phyloP scores from a whole-genome alignment of 2,113 vertebrate genomes.

The Hystrix brachyura region DNA sequence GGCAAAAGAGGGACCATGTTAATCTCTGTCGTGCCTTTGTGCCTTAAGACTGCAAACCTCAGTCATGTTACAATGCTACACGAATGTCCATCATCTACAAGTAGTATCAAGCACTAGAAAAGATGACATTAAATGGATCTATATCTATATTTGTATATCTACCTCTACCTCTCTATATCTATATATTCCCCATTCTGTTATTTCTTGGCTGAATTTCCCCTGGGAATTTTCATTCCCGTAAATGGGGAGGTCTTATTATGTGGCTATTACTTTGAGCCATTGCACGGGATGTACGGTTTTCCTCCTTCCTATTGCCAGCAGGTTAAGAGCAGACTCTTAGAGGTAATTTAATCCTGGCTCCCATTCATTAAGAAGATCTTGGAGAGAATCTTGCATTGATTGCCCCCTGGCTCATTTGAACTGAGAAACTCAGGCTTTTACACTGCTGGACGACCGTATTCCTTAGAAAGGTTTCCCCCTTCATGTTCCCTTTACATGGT shows the following conservation, averaged over 20 bases:
- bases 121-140: neutral
- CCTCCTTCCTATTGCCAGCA: neutral
- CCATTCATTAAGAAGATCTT: conserved; percentile 29
- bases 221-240: neutral
- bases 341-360: neutral
- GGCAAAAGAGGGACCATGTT: neutral
- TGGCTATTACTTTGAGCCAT: neutral
- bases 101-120: neutral
- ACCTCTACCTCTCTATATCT: neutral
- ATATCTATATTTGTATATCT: neutral
- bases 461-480: neutral
- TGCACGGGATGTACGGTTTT: neutral
- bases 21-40: neutral
- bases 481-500: neutral
- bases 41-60: neutral
- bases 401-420: neutral
- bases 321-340: conserved; percentile 28
- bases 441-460: neutral
- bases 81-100: neutral
- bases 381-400: neutral
- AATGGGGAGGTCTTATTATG: neutral
- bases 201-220: neutral
- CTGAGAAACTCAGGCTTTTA: conserved; percentile 41
- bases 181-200: neutral
- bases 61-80: neutral